Evolutionary conservation across 1,140 invertebrate genomes (phyloP).

Genomic region (Heliconius himera): DNA sequence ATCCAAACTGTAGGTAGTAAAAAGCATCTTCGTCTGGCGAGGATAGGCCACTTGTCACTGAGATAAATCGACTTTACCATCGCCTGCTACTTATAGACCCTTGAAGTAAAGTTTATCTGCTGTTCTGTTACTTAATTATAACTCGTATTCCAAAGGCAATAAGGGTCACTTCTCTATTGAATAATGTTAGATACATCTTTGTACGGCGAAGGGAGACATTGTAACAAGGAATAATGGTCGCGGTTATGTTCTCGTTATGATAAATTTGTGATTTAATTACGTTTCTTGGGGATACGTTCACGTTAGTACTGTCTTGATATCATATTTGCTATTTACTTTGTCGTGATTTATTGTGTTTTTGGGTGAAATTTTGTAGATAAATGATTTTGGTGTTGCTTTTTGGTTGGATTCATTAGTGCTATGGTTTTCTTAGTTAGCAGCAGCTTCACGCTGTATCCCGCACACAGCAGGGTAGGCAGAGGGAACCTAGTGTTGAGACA

Average conservation of each 20-base stretch:
- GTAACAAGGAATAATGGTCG: slow-evolving; percentile 58
- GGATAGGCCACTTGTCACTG: slow-evolving; percentile 73
- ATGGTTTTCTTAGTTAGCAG: neutral
- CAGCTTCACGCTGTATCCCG: too few relatives aligned
- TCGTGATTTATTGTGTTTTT: neutral
- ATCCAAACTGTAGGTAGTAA: slow-evolving; percentile 54
- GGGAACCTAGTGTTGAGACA: too few relatives aligned
- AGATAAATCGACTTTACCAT: slow-evolving; percentile 72
- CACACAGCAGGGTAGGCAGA: too few relatives aligned
- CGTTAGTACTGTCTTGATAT: neutral
- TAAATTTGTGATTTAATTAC: slow-evolving; percentile 74
- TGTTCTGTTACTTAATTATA: neutral
- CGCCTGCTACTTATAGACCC: slow-evolving; percentile 72
- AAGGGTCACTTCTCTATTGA: neutral
- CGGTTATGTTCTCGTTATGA: slow-evolving; percentile 71
- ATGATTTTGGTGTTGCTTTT: neutral
- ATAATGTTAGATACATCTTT: neutral
- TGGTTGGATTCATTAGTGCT: neutral
- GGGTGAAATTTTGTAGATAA: neutral
- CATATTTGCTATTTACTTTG: slow-evolving; percentile 6
- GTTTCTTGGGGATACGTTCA: slow-evolving; percentile 43
- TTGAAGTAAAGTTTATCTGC: slow-evolving; percentile 24
- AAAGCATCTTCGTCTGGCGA: slow-evolving; percentile 70
- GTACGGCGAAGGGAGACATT: slow-evolving; percentile 46
- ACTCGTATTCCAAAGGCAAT: neutral